Evolutionary conservation across 2,888 invertebrate genomes (phyloP), one percentile per base, ranked within the genome.

Genomic region (Mythimna ferrago): DNA sequence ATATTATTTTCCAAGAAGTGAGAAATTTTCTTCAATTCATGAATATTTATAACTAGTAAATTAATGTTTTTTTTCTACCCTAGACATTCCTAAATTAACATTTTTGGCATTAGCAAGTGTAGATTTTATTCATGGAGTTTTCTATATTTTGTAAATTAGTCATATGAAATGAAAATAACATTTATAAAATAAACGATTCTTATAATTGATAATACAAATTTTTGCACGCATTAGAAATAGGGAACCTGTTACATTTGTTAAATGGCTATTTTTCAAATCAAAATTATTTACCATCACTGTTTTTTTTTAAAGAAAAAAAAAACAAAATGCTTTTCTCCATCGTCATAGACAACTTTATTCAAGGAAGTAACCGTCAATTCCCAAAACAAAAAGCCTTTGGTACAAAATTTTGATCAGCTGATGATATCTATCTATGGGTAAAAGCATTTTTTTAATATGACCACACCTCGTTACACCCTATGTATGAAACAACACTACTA

Each of bases 31-130:
- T 78, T 48, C 32, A 69, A 48, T 32, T 73, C 26, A 10, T 54
- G 35, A 71, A 70, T 66, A 74, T 61, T 7, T 67, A 65, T 56
- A 32, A 51, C 21, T 60, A 67, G n/a, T 70, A 60, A 60, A 62
- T 38, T 61, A 77, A 76, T 66, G 56, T 78, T 38, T 38, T 38
- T 62, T 81, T 82, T 78, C 68, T 38, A 73, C 81, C 87, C 82
- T 77, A 84, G 83, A 88, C 88, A 89, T 89, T 89, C 88, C 89
- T 85, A 74, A 71, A 72, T 82, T 86, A 78, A 85, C 57, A 71
- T 74, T 66, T 82, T 85, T 73, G 78, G 82, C 80, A 71, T 78
- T 71, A 51, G 66, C 83, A 77, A 68, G 35, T 38, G 54, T 78
- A 83, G 66, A 70, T 72, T 66, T 65, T 71, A 68, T 74, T 70